Evolutionary conservation across 2,113 vertebrate genomes (phyloP), one percentile per base, ranked within the genome.

Genomic region (Puffinus mauretanicus): DNA sequence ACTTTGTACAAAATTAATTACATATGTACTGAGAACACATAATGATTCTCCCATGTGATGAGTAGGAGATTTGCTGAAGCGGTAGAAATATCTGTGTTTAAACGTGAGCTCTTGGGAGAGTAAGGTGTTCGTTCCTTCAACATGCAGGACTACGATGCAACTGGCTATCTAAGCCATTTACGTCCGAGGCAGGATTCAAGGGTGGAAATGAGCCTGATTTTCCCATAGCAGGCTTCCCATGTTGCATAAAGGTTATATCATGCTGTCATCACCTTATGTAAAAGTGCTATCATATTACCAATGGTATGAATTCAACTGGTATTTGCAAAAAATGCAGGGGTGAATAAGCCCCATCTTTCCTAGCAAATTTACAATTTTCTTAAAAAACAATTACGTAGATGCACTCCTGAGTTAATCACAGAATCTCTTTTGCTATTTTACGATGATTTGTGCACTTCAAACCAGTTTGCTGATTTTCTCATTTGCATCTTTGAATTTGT

Each of bases 1-100:
- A 76, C 81, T 97, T 94, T 61, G 87, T 54, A 91, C 40, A 85
- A 96, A 95, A 96, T 82, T 94, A 94, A 96, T 96, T 96, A 82
- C 75, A 29, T 47, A 44, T 6, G 38, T 61, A 71, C 65, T 55
- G 86, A 96, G 83, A 86, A 66, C 51, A 70, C 54, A 81, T 9
- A 77, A 90, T 7, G 55, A 62, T 73, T 86, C 67, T 94, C 93
- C 80, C 91, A 32, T 81, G 83, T 91, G 93, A 92, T 51, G 67
- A 88, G 67, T 3, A 92, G 62, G 79, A 82, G 83, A 73, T 81
- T 77, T 78, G 51, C 34, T 88, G 64, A 91, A 91, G 83, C 6
- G 0, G 12, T 46, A 75, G 65, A 94, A 95, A 88, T 92, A 83
- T 10, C 40, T 70, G 46, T 58, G 64, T 88, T 88, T 88, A 83